These are phyloP conservation scores for Hetaerina titia DNA, from an alignment of 2,888 invertebrate species.

Conservation along the genomic window DNA sequence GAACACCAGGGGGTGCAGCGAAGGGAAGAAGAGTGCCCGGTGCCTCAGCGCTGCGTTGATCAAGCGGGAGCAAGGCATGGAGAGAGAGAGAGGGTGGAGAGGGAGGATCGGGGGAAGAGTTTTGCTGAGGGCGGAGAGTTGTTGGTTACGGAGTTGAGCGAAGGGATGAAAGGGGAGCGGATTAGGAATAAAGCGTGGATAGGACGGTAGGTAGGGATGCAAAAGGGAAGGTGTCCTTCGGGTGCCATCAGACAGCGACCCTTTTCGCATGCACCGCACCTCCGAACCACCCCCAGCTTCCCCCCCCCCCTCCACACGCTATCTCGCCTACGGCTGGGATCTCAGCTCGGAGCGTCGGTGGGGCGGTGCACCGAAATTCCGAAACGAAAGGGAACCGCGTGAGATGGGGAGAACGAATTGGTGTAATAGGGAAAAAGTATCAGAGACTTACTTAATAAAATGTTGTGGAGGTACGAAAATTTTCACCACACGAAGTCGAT, in stretches of 20 bases:
- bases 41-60: background rate
- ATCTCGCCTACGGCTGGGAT: background rate
- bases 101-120: background rate
- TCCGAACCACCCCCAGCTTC: background rate
- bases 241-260: conserved; percentile 51
- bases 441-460: too few species aligned
- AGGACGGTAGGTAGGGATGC: background rate
- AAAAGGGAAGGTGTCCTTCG: conserved; percentile 52
- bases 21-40: background rate
- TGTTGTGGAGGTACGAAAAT: too few species aligned
- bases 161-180: background rate
- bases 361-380: background rate
- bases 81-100: background rate
- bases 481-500: too few species aligned
- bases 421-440: too few species aligned
- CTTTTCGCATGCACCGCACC: conserved; percentile 17
- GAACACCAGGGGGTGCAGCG: background rate
- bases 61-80: background rate
- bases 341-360: background rate
- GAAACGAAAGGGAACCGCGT: conserved; percentile 1
- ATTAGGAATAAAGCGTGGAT: conserved; percentile 1
- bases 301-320: background rate
- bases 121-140: background rate
- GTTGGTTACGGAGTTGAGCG: background rate
- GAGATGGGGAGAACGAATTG: background rate